Evolutionary conservation across 1,140 invertebrate genomes (phyloP).

Genomic region (Andrena cerasifolii): DNA sequence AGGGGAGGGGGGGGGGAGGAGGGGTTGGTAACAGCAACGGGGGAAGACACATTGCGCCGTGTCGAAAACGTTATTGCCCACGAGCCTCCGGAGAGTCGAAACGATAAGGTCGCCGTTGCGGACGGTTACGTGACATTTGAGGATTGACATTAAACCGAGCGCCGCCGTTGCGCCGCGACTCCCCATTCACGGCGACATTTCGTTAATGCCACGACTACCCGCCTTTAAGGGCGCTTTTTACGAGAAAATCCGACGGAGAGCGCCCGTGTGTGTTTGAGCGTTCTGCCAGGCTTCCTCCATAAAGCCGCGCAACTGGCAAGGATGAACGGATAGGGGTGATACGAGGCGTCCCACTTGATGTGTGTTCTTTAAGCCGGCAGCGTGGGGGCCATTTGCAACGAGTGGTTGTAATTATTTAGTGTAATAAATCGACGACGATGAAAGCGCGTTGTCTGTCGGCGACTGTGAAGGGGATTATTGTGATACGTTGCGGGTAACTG

Average conservation of each 20-base stretch:
- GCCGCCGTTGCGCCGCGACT: conserved; percentile 43
- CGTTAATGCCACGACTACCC: conserved; percentile 75
- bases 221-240: conserved; percentile 75
- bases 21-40: too few relatives aligned
- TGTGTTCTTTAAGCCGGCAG: neutral
- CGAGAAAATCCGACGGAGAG: conserved; percentile 71
- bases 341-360: neutral
- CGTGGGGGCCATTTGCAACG: neutral
- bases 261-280: conserved; percentile 43
- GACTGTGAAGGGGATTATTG: too few relatives aligned
- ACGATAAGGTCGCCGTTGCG: conserved; percentile 72
- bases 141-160: conserved; percentile 77
- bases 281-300: neutral
- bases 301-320: conserved; percentile 1
- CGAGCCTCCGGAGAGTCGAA: conserved; percentile 59
- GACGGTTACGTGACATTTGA: conserved; percentile 79
- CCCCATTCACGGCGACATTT: conserved; percentile 72
- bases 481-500: too few relatives aligned
- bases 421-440: too few relatives aligned
- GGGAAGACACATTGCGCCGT: conserved; percentile 53
- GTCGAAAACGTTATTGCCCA: conserved; percentile 66
- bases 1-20: neutral
- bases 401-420: too few relatives aligned
- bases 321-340: too few relatives aligned
- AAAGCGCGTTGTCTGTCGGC: too few relatives aligned